Base-by-base conservation (phyloP, 2,888 invertebrate species). In the Dicyrtoma fusca region DNA sequence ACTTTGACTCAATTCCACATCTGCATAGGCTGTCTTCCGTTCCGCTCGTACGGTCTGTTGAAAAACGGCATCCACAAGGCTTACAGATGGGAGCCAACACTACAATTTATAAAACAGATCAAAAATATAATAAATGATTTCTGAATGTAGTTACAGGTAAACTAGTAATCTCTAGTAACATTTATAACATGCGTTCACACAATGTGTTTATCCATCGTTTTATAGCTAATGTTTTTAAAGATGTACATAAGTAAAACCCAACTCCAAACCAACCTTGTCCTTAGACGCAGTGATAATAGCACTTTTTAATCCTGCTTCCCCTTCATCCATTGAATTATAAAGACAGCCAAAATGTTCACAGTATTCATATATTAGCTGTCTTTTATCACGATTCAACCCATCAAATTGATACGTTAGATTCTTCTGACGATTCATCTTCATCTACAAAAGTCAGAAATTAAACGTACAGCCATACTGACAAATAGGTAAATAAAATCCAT, bases 311-410 rank as follows among this genome's bases (percentile, higher is more conserved):
- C 71, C 71, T 23, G 26, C 47, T 34, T 71, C 71, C 13, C 65
- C 97, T 21, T 91, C 90, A 85, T 98, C 98, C 83, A 96, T 97
- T 23, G 96, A 95, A 73, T 92, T 91, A 77, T 95, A 93, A 82
- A 94, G 92, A 81, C 95, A 92, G 51, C 96, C 96, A 85, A 97
- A 98, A 84, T 93, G 93, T 82, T 94, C 93, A 81, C 95, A 95
- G 83, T 95, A 89, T 83, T 98, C 97, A 84, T 97, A 97, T 11
- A 98, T 89, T 81, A 97, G 89, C 82, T 92, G 91, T 0, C 97
- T 87, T 84, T 96, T 95, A 81, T 94, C 94, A 57, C 92, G 88
- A 84, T 95, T 96, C 95, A 97, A 96, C 1, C 92, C 90, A 19
- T 93, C 92, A 84, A 97, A 97, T 11, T 95, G 92, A 83, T 93